Base-by-base conservation (phyloP, 2,797 vertebrate genomes). In the Melanotaenia nigrans region DNA sequence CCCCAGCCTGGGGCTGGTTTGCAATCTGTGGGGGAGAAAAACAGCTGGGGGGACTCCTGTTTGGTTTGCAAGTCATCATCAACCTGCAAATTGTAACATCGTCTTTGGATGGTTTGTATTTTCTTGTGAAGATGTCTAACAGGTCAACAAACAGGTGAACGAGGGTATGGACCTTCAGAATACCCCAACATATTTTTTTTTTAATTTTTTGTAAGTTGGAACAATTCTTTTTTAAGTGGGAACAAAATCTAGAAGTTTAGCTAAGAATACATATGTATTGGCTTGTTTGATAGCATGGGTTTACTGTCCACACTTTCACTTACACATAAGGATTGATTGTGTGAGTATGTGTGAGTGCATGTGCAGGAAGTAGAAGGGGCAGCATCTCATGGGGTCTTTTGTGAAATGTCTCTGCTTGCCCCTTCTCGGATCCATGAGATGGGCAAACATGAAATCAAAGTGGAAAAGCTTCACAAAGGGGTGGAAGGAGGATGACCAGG, bases 361-460 rank as follows among this genome's bases (percentile, higher is more conserved):
- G 70, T 63, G 64, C 71, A 85, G 88, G 84, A 84, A 86, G 75
- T 60, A 32, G 79, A 79, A 79, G 74, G 76, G 68, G 0, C 38
- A 77, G 64, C 51, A 76, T 90, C 75, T 81, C 84, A 75, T 73
- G 82, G 83, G 75, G 68, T 85, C 81, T 63, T 85, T 81, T 81
- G 75, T 88, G 89, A 90, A 90, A 91, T 86, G 78, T 89, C 85
- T 90, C 74, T 71, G 80, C 84, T 85, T 67, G 58, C 68, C 84
- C 68, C 71, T 59, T 87, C 83, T 72, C 66, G 16, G 55, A 91
- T 81, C 84, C 80, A 81, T 51, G 86, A 94, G 71, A 89, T 84
- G 88, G 92, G 87, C 83, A 88, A 92, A 90, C 84, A 90, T 92
- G 93, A 96, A 96, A 95, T 93, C 92, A 92, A 91, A 95, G 90